Base-by-base conservation (phyloP, 2,113 vertebrate species). In the Bucco capensis region DNA sequence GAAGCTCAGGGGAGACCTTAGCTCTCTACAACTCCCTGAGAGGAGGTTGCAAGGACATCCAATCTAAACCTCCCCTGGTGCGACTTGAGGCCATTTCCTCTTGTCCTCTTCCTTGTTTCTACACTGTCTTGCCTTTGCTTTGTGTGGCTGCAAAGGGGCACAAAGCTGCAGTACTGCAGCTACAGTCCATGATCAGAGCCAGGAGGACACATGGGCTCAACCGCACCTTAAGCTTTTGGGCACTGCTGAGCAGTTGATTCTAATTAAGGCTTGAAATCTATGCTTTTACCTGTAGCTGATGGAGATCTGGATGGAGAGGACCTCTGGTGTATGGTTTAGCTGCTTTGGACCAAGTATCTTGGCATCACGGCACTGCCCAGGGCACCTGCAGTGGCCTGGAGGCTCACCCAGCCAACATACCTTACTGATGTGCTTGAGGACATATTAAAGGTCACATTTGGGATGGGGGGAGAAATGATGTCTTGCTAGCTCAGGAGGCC, bases 101-200 rank as follows among this genome's bases (percentile, higher is more conserved):
- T n/a, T n/a, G n/a, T n/a, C n/a, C n/a, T n/a, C n/a, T n/a, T n/a
- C n/a, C n/a, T n/a, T 31, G 3, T 38, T 33, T 23, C 60, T 30
- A 7, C 12, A 30, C 46, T n/a, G 10, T 56, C 47, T 24, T 19
- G 23, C 47, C 35, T 49, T 12, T 42, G 40, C 54, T n/a, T 54
- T 1, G 2, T 0, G 3, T 33, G 56, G 56, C 31, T 1, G 4
- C 49, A 7, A 3, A 19, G 1, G 4, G 62, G 37, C 75, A 31
- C 47, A 40, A 58, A 71, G 42, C 83, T 88, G 66, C 1, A 2
- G 23, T 7, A 30, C 17, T 53, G 58, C 37, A 73, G 10, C 44
- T 12, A 9, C 58, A 23, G n/a, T 35, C 65, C 60, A 13, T 31
- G 42, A 17, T 6, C 42, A 62, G 78, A 78, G 35, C 70, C 0